A percentile compares a stretch with the other conserved stretches of the same genome.
phyloP scores from a whole-genome alignment of 1,140 invertebrate species.

The Drosophila kohkoa region DNA sequence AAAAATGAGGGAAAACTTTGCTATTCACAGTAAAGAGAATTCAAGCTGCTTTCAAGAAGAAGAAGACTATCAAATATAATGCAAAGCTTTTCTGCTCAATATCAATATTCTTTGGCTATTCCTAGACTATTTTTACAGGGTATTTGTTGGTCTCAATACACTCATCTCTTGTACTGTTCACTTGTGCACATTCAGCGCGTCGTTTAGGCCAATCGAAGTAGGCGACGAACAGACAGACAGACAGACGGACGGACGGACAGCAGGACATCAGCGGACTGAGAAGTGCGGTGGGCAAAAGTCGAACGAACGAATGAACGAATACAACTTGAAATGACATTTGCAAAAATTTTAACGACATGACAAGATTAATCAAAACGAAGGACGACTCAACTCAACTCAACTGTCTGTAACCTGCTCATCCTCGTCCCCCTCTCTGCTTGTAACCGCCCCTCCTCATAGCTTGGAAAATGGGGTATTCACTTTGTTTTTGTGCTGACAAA shows the following conservation, averaged over 20 bases:
- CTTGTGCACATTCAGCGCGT: conserved; percentile 16
- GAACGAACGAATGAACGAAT: conserved; percentile 20
- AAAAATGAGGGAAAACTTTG: too few relatives aligned
- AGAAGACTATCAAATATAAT: too few relatives aligned
- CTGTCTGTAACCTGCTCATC: conserved; percentile 24
- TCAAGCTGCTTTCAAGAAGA: too few relatives aligned
- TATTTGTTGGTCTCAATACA: background rate
- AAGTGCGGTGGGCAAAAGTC: background rate
- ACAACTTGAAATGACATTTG: conserved; percentile 71
- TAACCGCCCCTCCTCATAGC: background rate
- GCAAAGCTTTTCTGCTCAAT: too few relatives aligned
- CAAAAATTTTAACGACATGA: conserved; percentile 77
- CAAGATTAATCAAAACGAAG: conserved; percentile 73
- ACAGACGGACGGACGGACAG: background rate
- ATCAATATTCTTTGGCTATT: too few relatives aligned
- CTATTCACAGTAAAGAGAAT: too few relatives aligned
- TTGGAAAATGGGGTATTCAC: conserved; percentile 21
- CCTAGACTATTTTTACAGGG: background rate
- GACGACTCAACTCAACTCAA: conserved; percentile 38
- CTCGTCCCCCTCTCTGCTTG: background rate
- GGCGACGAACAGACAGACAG: background rate
- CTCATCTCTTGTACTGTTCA: background rate
- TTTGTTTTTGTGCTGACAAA: conserved; percentile 68
- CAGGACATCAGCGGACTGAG: too few relatives aligned
- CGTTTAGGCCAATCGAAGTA: conserved; percentile 14